phyloP scores from a whole-genome alignment of 1,140 invertebrate genomes.

The Drosophila setifemur region DNA sequence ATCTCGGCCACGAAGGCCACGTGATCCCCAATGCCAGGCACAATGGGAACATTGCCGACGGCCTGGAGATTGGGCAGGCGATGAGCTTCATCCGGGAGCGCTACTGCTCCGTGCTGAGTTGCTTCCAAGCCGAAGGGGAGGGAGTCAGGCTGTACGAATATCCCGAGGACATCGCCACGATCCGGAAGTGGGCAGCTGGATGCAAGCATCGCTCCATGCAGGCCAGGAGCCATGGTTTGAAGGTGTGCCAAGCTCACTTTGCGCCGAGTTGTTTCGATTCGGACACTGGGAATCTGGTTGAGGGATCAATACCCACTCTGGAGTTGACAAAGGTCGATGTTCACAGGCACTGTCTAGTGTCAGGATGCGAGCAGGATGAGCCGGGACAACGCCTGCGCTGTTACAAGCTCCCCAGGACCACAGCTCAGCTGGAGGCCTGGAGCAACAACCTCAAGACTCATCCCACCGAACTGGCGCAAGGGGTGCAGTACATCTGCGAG shows the following conservation, averaged over 20 bases:
- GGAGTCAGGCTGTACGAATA: conserved; percentile 49
- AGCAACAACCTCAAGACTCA: conserved; percentile 53
- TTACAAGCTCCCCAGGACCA: conserved; percentile 50
- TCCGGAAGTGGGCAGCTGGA: conserved; percentile 63
- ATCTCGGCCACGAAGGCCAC: conserved; percentile 60
- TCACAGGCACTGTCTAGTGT: conserved; percentile 40
- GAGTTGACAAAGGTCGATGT: conserved; percentile 25
- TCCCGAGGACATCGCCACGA: conserved; percentile 48
- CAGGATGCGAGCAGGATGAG: conserved; percentile 30
- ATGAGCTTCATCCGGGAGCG: conserved; percentile 59
- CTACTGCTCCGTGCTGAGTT: conserved; percentile 63
- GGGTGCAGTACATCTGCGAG: conserved; percentile 51
- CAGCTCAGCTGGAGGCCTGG: conserved; percentile 38
- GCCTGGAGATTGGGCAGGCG: conserved; percentile 31
- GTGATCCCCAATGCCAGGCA: conserved; percentile 60
- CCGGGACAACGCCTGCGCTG: conserved; percentile 17
- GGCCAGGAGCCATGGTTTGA: conserved; percentile 63
- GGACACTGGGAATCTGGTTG: conserved; percentile 31
- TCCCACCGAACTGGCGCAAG: not conserved
- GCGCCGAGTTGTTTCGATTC: conserved; percentile 47
- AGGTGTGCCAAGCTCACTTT: conserved; percentile 64
- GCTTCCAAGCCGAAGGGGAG: conserved; percentile 47
- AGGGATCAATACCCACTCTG: conserved; percentile 58
- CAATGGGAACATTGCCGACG: conserved; percentile 56
- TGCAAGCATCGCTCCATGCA: conserved; percentile 70